Evolutionary conservation across 2,797 vertebrate genomes (phyloP).

Genomic region (Cyprinodon diabolis): DNA sequence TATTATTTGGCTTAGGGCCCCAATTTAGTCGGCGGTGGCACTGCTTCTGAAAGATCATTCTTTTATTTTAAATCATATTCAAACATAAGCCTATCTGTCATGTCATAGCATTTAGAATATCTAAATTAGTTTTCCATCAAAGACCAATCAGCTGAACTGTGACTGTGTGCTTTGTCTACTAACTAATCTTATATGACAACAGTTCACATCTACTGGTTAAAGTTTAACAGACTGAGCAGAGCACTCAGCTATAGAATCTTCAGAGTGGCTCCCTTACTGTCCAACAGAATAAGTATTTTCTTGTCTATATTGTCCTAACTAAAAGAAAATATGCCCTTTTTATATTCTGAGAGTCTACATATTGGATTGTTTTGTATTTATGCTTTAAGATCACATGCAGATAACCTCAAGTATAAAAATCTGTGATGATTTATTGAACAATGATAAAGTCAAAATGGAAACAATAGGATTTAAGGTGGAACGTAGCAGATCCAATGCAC

Average conservation of each 20-base stretch:
- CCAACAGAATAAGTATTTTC: background rate
- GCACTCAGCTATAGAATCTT: background rate
- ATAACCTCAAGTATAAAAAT: too few species aligned
- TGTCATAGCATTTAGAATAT: background rate
- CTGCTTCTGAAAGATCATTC: background rate
- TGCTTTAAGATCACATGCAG: background rate
- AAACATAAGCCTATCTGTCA: background rate
- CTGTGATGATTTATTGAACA: too few species aligned
- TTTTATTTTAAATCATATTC: background rate
- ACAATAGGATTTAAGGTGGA: too few species aligned
- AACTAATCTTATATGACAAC: background rate
- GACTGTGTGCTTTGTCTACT: background rate
- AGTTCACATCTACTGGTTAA: conserved; percentile 3
- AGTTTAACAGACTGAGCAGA: conserved; percentile 8
- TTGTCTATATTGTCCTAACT: background rate
- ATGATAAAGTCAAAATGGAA: background rate
- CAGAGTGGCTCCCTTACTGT: background rate
- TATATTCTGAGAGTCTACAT: background rate
- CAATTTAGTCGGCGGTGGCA: too few species aligned
- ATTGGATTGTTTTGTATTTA: background rate
- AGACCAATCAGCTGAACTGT: background rate
- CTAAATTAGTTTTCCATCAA: background rate
- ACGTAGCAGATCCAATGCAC: too few species aligned
- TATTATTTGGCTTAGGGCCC: too few species aligned
- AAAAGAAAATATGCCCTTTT: background rate